Evolutionary conservation across 2,113 vertebrate species (phyloP).

Genomic region (Macaca mulatta): DNA sequence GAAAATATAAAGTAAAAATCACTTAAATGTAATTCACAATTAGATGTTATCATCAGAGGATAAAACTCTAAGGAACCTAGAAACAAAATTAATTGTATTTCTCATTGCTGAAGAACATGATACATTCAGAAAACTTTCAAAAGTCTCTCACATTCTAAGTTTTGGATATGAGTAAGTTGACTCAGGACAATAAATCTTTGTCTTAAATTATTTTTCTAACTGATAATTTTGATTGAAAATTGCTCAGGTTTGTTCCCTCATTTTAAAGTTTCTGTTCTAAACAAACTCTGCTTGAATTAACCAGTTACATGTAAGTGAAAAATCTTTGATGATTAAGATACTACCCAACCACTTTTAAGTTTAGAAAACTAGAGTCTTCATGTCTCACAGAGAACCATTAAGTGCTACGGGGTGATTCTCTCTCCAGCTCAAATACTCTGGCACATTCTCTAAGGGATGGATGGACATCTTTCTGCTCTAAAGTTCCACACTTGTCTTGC

Average conservation of each 20-base stretch:
- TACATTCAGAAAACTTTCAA: neutral
- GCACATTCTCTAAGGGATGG: neutral
- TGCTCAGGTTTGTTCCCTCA: neutral
- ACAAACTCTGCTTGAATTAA: neutral
- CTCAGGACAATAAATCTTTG: neutral
- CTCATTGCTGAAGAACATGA: neutral
- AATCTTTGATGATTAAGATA: neutral
- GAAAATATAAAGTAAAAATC: neutral
- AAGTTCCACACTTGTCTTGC: neutral
- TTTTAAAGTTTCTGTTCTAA: neutral
- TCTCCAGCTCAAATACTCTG: neutral
- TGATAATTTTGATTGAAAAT: neutral
- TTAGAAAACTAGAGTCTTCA: neutral
- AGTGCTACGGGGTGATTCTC: neutral
- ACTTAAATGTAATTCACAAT: slow-evolving; percentile 14
- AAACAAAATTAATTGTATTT: neutral
- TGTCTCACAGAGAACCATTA: neutral
- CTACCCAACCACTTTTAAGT: neutral
- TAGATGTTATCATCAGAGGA: neutral
- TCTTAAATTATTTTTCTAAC: neutral
- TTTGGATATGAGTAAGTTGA: neutral
- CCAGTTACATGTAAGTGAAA: neutral
- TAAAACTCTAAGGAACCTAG: neutral
- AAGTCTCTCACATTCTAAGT: neutral
- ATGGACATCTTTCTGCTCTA: neutral